phyloP scores from a whole-genome alignment of 2,797 vertebrate species.

The Coregonus ussuriensis region DNA sequence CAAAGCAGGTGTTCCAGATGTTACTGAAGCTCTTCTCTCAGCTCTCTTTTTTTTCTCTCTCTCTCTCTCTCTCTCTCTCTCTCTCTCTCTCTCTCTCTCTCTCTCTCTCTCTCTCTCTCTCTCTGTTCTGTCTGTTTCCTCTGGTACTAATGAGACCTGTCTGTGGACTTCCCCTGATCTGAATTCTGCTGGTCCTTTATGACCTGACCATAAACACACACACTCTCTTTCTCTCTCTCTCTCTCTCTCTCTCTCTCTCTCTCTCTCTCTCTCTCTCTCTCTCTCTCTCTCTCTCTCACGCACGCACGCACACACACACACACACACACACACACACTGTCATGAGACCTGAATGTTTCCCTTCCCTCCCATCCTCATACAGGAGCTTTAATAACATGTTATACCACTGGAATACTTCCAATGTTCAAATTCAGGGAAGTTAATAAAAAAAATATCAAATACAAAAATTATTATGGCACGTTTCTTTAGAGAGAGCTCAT shows the following conservation, averaged over 20 bases:
- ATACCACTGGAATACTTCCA: no score
- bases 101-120: not conserved
- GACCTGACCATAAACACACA: not conserved
- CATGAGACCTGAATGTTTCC: conserved; percentile 31
- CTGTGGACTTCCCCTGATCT: not conserved
- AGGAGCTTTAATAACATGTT: no score
- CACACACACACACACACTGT: not conserved
- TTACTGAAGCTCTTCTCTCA: conserved; percentile 3
- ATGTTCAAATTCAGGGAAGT: no score
- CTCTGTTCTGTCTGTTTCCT: not conserved
- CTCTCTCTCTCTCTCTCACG: conserved; percentile 1
- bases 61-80: not conserved
- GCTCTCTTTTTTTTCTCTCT: not conserved
- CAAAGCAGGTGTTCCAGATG: conserved; percentile 23
- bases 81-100: not conserved
- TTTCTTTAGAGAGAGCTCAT: not conserved
- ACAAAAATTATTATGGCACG: no score
- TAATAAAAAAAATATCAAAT: not conserved
- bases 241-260: no score
- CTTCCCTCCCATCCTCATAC: not conserved
- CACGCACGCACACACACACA: conserved; percentile 41
- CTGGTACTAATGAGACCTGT: not conserved
- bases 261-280: no score
- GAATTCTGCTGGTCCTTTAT: not conserved
- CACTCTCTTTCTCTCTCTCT: not conserved